These are phyloP conservation scores for Lasioglossum malachurum DNA, from an alignment of 2,888 invertebrate genomes.

Conservation along the genomic window DNA sequence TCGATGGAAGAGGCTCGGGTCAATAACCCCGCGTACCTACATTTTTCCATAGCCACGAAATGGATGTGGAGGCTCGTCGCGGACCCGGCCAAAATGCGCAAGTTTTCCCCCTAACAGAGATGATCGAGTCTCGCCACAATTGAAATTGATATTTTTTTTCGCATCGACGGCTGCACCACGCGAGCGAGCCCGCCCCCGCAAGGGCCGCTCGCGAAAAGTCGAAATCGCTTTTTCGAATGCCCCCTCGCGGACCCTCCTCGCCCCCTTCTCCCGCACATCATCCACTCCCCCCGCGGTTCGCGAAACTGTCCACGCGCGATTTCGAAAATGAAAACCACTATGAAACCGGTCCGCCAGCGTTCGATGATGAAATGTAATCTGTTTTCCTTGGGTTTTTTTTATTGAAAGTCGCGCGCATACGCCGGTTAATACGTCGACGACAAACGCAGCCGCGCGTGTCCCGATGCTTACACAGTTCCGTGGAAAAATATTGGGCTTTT, in stretches of 20 bases:
- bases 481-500: constrained; percentile 6
- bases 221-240: constrained; percentile 51
- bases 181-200: constrained; percentile 6
- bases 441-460: constrained; percentile 1
- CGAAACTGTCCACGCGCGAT: constrained; percentile 7
- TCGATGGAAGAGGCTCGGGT: constrained; percentile 75
- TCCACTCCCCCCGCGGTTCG: neutral
- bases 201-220: constrained; percentile 39
- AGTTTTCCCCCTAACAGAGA: constrained; percentile 74
- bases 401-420: constrained; percentile 20
- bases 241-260: neutral
- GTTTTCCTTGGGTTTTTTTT: constrained; percentile 35
- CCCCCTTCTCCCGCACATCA: neutral
- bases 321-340: constrained; percentile 36
- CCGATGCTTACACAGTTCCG: neutral
- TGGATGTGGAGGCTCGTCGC: constrained; percentile 69
- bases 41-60: constrained; percentile 76
- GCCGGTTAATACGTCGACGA: constrained; percentile 2
- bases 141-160: constrained; percentile 78
- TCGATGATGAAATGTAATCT: constrained; percentile 22
- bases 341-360: neutral
- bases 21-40: constrained; percentile 73
- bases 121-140: constrained; percentile 79
- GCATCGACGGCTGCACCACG: constrained; percentile 32
- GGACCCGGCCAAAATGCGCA: constrained; percentile 70